These are phyloP conservation scores for Brevimyrus niger DNA, from an alignment of 2,113 vertebrate genomes.

Conservation along the genomic window DNA sequence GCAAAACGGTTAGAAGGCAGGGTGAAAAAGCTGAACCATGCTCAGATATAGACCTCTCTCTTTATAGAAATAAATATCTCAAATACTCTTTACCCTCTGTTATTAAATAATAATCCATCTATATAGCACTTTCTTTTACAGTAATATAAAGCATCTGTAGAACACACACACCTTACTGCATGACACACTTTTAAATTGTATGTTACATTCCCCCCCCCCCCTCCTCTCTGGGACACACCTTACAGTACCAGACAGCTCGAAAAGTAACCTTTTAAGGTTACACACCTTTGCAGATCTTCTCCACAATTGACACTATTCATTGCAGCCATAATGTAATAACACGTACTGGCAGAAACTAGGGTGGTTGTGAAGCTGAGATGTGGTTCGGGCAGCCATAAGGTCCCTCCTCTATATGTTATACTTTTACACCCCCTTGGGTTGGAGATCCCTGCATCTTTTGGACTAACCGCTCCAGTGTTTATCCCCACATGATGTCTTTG, in stretches of 20 bases:
- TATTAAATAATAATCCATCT: conserved; percentile 68
- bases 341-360: conserved; percentile 44
- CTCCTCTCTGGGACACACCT: conserved; percentile 25
- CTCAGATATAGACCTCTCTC: conserved; percentile 64
- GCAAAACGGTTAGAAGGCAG: conserved; percentile 67
- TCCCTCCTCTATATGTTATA: not conserved
- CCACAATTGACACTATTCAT: conserved; percentile 28
- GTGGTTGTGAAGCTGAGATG: conserved; percentile 46
- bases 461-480: not conserved
- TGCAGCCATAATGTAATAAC: not conserved
- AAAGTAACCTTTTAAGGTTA: conserved; percentile 43
- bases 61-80: conserved; percentile 74
- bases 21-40: conserved; percentile 72
- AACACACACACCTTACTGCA: conserved; percentile 55
- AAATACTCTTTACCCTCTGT: conserved; percentile 61
- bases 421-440: not conserved
- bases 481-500: not conserved
- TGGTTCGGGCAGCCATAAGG: conserved; percentile 43
- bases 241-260: conserved; percentile 32
- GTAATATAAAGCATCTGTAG: conserved; percentile 69
- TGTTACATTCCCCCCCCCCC: conserved; percentile 29
- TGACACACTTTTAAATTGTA: conserved; percentile 60
- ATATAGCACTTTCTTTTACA: conserved; percentile 67
- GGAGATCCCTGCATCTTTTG: not conserved
- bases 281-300: conserved; percentile 40